Conservation (phyloP, 64 coral and sea anemone species). For the Stichodactyla helianthus region DNA sequence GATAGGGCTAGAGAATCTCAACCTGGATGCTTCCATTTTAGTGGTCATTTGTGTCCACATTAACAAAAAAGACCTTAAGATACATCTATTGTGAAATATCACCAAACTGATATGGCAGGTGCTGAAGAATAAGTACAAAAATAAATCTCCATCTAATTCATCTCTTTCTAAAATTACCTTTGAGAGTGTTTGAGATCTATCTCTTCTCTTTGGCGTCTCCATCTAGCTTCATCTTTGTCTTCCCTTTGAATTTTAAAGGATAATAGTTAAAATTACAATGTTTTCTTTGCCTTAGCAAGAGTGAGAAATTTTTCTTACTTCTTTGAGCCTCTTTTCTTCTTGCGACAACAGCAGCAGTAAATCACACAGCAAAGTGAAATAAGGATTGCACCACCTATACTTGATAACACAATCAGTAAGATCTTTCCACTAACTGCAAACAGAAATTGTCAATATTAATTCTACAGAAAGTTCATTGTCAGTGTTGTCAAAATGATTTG, state of each 20-base stretch:
- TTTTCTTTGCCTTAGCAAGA: not conserved
- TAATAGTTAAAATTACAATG: not conserved
- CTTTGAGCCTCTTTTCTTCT: conserved; percentile 38
- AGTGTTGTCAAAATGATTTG: too few species aligned
- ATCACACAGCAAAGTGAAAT: conserved; percentile 35
- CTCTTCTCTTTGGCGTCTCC: conserved; percentile 51
- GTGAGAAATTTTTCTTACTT: not conserved
- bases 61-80: too few species aligned
- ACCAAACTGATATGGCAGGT: too few species aligned
- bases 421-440: conserved; percentile 50
- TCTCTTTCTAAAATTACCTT: conserved; percentile 31
- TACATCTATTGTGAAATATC: too few species aligned
- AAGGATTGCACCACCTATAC: conserved; percentile 40
- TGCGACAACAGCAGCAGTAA: conserved; percentile 64
- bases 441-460: too few species aligned
- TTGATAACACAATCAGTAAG: conserved; percentile 47
- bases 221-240: conserved; percentile 47
- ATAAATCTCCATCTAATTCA: not conserved
- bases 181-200: conserved; percentile 58
- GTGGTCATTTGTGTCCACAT: too few species aligned
- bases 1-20: too few species aligned
- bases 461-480: too few species aligned
- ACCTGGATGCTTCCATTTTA: too few species aligned
- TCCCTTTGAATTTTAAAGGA: conserved; percentile 7
- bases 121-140: too few species aligned